These are phyloP conservation scores for Clarias batrachus DNA, from an alignment of 2,113 vertebrate species.

Conservation along the genomic window DNA sequence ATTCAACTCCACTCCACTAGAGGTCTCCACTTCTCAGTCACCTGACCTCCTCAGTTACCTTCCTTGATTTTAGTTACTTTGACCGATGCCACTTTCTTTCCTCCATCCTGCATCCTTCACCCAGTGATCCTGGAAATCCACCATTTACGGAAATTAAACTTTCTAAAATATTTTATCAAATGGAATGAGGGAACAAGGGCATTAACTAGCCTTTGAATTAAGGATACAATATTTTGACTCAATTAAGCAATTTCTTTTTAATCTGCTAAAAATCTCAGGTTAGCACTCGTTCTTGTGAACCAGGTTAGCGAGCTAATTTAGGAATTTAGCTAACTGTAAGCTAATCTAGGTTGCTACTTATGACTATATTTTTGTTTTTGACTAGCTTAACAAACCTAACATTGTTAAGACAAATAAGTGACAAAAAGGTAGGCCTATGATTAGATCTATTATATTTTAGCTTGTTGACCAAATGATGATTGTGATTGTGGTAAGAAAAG, in stretches of 20 bases:
- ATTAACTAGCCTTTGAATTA: neutral
- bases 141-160: neutral
- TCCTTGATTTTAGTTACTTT: neutral
- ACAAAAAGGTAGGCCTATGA: too few relatives aligned
- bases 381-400: neutral
- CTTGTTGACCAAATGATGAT: neutral
- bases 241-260: too few relatives aligned
- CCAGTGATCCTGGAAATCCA: neutral
- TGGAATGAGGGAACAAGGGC: neutral
- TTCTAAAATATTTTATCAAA: neutral
- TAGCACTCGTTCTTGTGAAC: neutral
- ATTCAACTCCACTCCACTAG: neutral
- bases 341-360: neutral
- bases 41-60: neutral
- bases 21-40: neutral
- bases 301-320: neutral
- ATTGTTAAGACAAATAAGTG: neutral
- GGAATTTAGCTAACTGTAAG: neutral
- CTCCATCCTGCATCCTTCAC: neutral
- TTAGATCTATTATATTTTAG: too few relatives aligned
- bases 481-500: neutral
- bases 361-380: neutral
- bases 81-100: neutral
- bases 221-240: neutral
- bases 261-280: too few relatives aligned